These are phyloP conservation scores for Copidosoma aretas DNA, from an alignment of 2,888 invertebrate species.

Conservation along the genomic window DNA sequence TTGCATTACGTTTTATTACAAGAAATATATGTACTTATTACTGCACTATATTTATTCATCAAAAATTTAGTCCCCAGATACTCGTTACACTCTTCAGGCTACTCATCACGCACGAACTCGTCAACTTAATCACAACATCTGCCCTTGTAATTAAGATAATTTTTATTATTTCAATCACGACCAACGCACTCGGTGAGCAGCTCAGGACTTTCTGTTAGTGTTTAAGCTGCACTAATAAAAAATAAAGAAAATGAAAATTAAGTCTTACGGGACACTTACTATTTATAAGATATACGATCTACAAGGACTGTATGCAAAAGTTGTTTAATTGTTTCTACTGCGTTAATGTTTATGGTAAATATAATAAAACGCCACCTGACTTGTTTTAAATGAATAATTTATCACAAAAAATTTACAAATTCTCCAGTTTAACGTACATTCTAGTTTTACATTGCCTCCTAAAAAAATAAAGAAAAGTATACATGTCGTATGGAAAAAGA, in stretches of 20 bases:
- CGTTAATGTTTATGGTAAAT: conserved; percentile 1
- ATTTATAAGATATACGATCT: not conserved
- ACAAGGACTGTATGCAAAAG: conserved; percentile 13
- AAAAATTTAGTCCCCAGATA: conserved; percentile 32
- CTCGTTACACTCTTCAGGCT: conserved; percentile 33
- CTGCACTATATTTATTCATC: conserved; percentile 11
- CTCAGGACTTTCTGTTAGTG: conserved; percentile 18
- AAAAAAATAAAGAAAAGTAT: conserved; percentile 24
- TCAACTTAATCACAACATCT: conserved; percentile 22
- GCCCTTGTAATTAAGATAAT: conserved; percentile 20
- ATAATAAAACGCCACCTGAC: conserved; percentile 26
- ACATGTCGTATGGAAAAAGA: conserved; percentile 3
- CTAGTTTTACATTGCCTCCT: conserved; percentile 16
- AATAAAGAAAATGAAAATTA: conserved; percentile 19
- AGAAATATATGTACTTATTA: not conserved
- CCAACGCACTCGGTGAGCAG: conserved; percentile 22
- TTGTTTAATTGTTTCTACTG: conserved; percentile 2
- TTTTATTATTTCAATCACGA: conserved; percentile 4
- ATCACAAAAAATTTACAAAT: conserved; percentile 37
- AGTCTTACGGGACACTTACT: conserved; percentile 9
- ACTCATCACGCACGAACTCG: conserved; percentile 32
- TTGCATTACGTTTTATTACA: no score
- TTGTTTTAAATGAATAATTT: conserved; percentile 34
- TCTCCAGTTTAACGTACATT: conserved; percentile 21
- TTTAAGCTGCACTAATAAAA: conserved; percentile 20